A percentile compares a stretch with the other conserved stretches of the same genome.
Evolutionary conservation across 2,797 vertebrate genomes (phyloP).

Genomic region (Margarornis squamiger): DNA sequence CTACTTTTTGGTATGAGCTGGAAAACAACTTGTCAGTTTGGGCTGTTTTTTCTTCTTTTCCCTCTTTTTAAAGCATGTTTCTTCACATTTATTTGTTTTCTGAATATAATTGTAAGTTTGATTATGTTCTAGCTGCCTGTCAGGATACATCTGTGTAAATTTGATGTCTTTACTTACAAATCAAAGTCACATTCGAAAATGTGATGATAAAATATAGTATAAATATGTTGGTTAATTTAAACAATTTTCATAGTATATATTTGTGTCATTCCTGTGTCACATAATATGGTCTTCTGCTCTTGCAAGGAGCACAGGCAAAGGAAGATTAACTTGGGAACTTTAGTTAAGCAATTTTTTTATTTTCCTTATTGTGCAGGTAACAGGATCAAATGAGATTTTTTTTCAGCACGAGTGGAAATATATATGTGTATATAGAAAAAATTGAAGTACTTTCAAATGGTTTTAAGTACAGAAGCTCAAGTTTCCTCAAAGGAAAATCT

Average conservation of each 20-base stretch:
- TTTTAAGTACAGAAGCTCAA: not conserved
- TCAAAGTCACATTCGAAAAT: not conserved
- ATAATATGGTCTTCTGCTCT: not conserved
- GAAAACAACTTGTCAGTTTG: conserved; percentile 51
- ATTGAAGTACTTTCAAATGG: not conserved
- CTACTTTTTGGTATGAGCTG: not conserved
- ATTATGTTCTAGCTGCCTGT: conserved; percentile 44
- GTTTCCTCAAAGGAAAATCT: not conserved
- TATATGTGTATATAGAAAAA: not conserved
- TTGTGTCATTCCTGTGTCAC: not conserved
- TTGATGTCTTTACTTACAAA: conserved; percentile 13
- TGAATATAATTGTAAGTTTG: conserved; percentile 56
- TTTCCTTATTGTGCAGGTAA: not conserved
- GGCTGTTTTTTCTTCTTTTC: not conserved
- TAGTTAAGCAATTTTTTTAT: not conserved
- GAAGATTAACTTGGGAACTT: not conserved
- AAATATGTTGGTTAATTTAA: conserved; percentile 8
- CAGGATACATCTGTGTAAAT: conserved; percentile 40
- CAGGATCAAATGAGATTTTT: not conserved
- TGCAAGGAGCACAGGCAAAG: not conserved
- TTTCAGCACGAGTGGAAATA: not conserved
- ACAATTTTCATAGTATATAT: not conserved
- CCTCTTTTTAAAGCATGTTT: not conserved
- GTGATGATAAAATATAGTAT: not conserved
- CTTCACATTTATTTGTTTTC: conserved; percentile 66